These are phyloP conservation scores for Pristis pectinata DNA, from an alignment of 2,797 vertebrate genomes.

Conservation along the genomic window DNA sequence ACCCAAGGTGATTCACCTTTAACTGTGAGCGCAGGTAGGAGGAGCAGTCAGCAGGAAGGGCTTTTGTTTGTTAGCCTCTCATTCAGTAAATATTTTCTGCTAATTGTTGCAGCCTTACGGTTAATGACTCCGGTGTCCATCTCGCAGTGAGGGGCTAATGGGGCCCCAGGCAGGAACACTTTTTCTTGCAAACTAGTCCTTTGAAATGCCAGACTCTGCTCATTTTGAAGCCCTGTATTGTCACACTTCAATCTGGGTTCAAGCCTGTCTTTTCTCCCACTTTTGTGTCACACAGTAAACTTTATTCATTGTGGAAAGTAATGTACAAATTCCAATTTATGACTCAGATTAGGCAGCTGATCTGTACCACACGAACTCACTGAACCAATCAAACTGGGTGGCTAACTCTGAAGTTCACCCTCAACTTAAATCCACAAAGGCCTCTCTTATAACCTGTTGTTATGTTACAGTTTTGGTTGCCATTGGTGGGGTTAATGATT, in stretches of 20 bases:
- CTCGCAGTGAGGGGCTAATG: slow-evolving; percentile 42
- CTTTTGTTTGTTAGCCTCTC: slow-evolving; percentile 11
- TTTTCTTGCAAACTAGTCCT: slow-evolving; percentile 22
- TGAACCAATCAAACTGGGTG: not conserved
- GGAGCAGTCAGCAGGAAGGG: slow-evolving; percentile 6
- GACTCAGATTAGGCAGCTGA: not conserved
- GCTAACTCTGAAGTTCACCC: not conserved
- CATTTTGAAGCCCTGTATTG: not conserved
- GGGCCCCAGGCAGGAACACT: slow-evolving; percentile 1
- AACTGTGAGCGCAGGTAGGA: not conserved
- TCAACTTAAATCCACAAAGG: too few relatives aligned
- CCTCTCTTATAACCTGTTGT: not conserved
- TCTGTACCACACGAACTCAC: not conserved
- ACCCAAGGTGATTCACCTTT: not conserved
- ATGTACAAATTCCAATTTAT: not conserved
- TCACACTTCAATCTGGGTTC: not conserved
- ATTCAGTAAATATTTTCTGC: not conserved
- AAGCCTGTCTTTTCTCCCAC: not conserved
- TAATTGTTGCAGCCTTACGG: slow-evolving; percentile 34
- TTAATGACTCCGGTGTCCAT: slow-evolving; percentile 40
- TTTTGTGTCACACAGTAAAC: too few relatives aligned
- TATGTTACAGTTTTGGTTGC: not conserved
- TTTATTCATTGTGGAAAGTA: not conserved
- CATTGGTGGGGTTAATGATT: not conserved
- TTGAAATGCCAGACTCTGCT: not conserved